Percentiles rank a stretch among this genome's conserved stretches.
Evolutionary conservation across 2,113 vertebrate species (phyloP).

Genomic region (Phasianus colchicus): DNA sequence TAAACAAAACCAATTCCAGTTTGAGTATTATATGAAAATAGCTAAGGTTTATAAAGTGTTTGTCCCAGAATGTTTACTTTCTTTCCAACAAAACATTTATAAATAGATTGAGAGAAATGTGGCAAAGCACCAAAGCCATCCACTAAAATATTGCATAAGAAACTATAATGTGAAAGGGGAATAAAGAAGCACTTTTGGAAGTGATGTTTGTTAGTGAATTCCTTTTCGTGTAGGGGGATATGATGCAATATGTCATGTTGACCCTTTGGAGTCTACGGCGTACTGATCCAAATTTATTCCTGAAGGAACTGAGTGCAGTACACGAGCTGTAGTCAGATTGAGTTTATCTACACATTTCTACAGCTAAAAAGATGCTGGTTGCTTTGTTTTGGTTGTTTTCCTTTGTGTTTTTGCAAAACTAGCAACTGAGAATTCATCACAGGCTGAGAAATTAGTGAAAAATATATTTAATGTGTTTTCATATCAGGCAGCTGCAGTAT

Average conservation of each 20-base stretch:
- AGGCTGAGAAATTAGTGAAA: neutral
- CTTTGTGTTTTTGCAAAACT: neutral
- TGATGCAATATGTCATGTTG: constrained; percentile 57
- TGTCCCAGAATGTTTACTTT: constrained; percentile 21
- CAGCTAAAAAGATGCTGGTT: neutral
- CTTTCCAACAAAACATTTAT: constrained; percentile 42
- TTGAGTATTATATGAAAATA: constrained; percentile 29
- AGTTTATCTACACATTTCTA: neutral
- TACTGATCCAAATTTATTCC: constrained; percentile 37
- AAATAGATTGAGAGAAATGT: constrained; percentile 54
- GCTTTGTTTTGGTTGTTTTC: neutral
- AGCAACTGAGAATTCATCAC: neutral
- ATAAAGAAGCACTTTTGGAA: constrained; percentile 48
- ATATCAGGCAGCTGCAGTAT: neutral
- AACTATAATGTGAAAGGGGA: constrained; percentile 55
- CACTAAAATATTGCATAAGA: constrained; percentile 52
- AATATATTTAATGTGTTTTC: neutral
- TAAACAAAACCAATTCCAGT: constrained; percentile 20
- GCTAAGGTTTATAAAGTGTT: constrained; percentile 34
- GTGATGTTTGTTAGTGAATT: constrained; percentile 26
- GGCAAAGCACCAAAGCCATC: constrained; percentile 21
- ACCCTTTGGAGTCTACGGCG: constrained; percentile 24
- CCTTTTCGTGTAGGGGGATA: neutral
- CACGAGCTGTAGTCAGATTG: neutral
- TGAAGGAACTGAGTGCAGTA: neutral